Conservation (phyloP, 1,140 invertebrate species). For the Drosophila melanogaster region Release_6_plus_ISO1_MT NC_004354.4:16155001-16155500, state of each 20-base stretch:
- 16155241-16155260: constrained; percentile 82
- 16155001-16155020: constrained; percentile 15
- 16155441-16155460: constrained; percentile 44
- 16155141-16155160: constrained; percentile 81
- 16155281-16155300: constrained; percentile 24
- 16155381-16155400: constrained; percentile 1
- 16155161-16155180: constrained; percentile 3
- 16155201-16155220: constrained; percentile 77
- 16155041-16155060: constrained; percentile 65
- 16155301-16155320: constrained; percentile 51
- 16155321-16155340: constrained; percentile 72
- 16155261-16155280: constrained; percentile 34
- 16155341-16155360: constrained; percentile 8
- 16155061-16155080: constrained; percentile 9
- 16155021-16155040: constrained; percentile 30
- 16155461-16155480: constrained; percentile 14
- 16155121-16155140: constrained; percentile 72
- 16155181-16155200: constrained; percentile 1
- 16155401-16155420: neutral
- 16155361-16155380: constrained; percentile 16
- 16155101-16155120: constrained; percentile 65
- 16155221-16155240: constrained; percentile 82
- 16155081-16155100: constrained; percentile 12
- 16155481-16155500: constrained; percentile 19
- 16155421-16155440: neutral